Evolutionary conservation across 1,140 invertebrate species (phyloP), one percentile per base, ranked within the genome.

Genomic region (Drosophila nasuta): DNA sequence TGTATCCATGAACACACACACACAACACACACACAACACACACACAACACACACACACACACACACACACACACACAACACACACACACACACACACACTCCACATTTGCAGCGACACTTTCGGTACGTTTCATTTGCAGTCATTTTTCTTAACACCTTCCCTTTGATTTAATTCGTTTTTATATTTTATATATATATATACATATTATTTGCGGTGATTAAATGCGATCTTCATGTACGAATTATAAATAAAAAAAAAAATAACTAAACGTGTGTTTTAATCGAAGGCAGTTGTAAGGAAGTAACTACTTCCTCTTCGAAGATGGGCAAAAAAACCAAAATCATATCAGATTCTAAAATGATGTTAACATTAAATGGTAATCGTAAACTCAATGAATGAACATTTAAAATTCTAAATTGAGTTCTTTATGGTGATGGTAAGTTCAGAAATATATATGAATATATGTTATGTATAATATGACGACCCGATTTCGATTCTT

Each of bases 331-430:
- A 66, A 33, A 75, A 79, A 20, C 69, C 69, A 85, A 83, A 88
- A 88, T 88, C 83, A 88, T 88, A 88, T 88, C 83, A 88, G 85
- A 88, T 88, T 88, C 85, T 81, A 88, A 89, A 88, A 88, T 89
- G 77, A 89, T 85, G 89, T 75, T 81, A 85, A 81, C 73, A 79
- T 85, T 89, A 88, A 88, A 88, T 81, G 70, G 65, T 71, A 65
- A 75, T 73, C 78, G 58, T 74, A 77, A 87, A 89, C 81, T 88
- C 77, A 88, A 88, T 88, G 88, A 88, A 88, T 76, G 51, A 88
- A 79, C 73, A 83, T 81, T 87, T 80, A 88, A 88, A 88, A 89
- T 88, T 79, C 63, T 3, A 64, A 20, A 51, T 8, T 3, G 8
- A 1, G 41, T 28, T 1, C 48, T 48, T 63, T 25, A 25, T 25